A percentile compares a stretch with the other conserved stretches of the same genome.
Conservation (phyloP, 2,797 vertebrate species). For the Periparus ater region DNA sequence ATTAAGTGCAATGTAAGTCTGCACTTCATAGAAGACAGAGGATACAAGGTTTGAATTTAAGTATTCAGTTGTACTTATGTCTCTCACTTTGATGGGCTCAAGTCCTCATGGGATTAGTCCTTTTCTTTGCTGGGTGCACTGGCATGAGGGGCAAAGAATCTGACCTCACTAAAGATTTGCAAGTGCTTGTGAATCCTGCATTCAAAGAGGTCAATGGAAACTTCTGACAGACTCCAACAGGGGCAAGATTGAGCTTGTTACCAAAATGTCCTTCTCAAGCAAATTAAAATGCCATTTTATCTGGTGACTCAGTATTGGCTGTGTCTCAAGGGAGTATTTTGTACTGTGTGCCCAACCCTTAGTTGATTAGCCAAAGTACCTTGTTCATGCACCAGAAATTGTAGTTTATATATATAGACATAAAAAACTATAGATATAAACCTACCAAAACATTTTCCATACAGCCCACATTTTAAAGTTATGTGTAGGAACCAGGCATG, state of each 20-base stretch:
- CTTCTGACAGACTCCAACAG: not conserved
- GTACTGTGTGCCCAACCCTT: not conserved
- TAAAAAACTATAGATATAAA: not conserved
- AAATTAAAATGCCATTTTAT: not conserved
- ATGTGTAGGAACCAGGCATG: not conserved
- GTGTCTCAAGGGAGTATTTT: not conserved
- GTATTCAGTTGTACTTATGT: not conserved
- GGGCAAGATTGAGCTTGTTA: not conserved
- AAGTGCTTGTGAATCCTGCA: not conserved
- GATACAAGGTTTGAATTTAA: not conserved
- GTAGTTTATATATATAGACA: too few species aligned
- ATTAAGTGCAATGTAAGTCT: not conserved
- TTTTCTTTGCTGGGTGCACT: not conserved
- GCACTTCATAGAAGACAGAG: not conserved
- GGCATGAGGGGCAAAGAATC: not conserved
- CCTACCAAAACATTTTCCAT: not conserved
- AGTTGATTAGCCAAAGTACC: not conserved
- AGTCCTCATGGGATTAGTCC: not conserved
- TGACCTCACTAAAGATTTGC: constrained; percentile 5
- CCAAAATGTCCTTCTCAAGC: not conserved
- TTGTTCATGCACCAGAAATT: not conserved
- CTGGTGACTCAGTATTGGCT: not conserved
- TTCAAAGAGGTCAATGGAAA: constrained; percentile 18
- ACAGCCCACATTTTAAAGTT: not conserved
- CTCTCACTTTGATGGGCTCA: constrained; percentile 1